Conservation (phyloP, 1,140 invertebrate species). For the Holotrichia oblita region DNA sequence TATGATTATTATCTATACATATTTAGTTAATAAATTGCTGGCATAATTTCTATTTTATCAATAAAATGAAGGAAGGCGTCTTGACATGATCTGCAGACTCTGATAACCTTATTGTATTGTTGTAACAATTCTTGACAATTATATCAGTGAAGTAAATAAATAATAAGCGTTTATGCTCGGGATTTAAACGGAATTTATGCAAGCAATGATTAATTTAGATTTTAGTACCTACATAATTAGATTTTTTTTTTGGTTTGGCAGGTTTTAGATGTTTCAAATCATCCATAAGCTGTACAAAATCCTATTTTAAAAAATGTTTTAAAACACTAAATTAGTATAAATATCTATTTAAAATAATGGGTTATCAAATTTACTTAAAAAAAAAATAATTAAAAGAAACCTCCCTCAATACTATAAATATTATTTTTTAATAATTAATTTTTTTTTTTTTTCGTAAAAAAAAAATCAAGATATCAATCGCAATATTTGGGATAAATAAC, state of each 20-base stretch:
- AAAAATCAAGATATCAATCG: background rate
- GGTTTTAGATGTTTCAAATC: too few relatives aligned
- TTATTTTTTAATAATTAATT: background rate
- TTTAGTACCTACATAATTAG: too few relatives aligned
- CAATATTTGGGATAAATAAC: background rate
- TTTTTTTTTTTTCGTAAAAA: background rate
- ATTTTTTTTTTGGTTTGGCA: too few relatives aligned
- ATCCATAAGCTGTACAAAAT: too few relatives aligned
- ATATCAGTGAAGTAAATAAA: background rate
- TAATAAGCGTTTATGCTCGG: background rate
- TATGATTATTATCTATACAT: background rate
- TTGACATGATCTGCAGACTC: background rate
- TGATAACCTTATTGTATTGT: constrained; percentile 1
- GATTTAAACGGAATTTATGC: background rate
- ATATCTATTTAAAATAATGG: too few relatives aligned
- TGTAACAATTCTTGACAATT: background rate
- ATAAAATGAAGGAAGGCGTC: background rate
- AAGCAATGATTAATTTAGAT: too few relatives aligned
- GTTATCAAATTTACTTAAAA: too few relatives aligned
- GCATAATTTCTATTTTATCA: background rate
- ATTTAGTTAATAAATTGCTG: background rate
- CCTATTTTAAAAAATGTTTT: too few relatives aligned
- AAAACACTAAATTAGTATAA: too few relatives aligned
- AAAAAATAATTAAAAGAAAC: too few relatives aligned
- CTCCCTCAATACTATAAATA: too few relatives aligned